These are phyloP conservation scores for Spongia lamella DNA, from an alignment of 37 sponge, comb jelly and placozoan genomes.

Conservation along the genomic window DNA sequence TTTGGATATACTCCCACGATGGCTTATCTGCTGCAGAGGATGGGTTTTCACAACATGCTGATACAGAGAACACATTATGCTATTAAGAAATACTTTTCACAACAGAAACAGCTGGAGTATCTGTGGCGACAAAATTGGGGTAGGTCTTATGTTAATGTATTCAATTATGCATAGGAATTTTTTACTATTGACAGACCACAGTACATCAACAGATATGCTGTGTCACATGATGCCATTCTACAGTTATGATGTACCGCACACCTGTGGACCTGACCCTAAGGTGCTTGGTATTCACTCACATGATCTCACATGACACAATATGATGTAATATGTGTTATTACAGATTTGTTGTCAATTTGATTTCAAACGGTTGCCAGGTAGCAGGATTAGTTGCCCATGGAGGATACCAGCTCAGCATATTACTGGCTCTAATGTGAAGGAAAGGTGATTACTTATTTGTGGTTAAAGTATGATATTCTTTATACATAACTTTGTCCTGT, in stretches of 20 bases:
- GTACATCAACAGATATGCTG: constrained; percentile 66
- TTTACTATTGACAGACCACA: constrained; percentile 39
- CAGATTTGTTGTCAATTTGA: constrained; percentile 97
- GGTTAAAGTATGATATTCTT: background rate
- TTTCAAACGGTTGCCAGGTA: constrained; percentile 71
- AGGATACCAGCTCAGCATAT: constrained; percentile 58
- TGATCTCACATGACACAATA: background rate
- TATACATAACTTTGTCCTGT: constrained; percentile 3
- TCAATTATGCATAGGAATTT: background rate
- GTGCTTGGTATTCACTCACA: constrained; percentile 15
- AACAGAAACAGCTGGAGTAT: constrained; percentile 79
- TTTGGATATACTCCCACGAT: constrained; percentile 92
- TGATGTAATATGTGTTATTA: background rate
- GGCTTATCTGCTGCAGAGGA: constrained; percentile 81
- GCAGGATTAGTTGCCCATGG: constrained; percentile 77
- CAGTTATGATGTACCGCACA: constrained; percentile 90
- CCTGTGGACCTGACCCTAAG: constrained; percentile 95
- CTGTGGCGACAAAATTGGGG: constrained; percentile 93
- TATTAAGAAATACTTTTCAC: constrained; percentile 85
- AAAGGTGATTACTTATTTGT: constrained; percentile 35
- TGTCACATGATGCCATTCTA: constrained; percentile 94
- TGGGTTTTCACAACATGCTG: constrained; percentile 77
- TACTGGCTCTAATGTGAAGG: constrained; percentile 57
- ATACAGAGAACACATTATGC: constrained; percentile 91
- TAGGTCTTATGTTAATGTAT: background rate